Evolutionary conservation across 2,888 invertebrate species (phyloP).

Genomic region (Luperina testacea): DNA sequence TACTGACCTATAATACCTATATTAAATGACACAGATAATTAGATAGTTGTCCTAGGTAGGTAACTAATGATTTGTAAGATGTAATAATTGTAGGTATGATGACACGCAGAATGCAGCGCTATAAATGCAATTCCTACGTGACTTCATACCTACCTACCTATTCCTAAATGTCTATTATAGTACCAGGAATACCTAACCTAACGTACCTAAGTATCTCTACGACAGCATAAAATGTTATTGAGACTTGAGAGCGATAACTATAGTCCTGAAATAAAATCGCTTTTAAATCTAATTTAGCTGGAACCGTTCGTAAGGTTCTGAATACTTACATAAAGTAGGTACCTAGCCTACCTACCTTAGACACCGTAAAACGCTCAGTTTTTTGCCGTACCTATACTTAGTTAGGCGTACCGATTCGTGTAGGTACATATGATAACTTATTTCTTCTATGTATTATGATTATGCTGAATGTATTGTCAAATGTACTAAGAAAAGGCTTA

Average conservation of each 20-base stretch:
- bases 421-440: too few relatives aligned
- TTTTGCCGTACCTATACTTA: too few relatives aligned
- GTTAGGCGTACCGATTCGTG: too few relatives aligned
- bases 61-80: neutral
- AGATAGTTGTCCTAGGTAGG: constrained; percentile 1
- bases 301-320: neutral
- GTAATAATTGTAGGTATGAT: neutral
- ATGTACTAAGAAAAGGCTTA: too few relatives aligned
- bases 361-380: too few relatives aligned
- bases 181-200: neutral
- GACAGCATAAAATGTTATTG: constrained; percentile 14
- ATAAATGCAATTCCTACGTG: constrained; percentile 24
- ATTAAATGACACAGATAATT: neutral
- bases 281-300: neutral
- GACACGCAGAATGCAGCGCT: constrained; percentile 9
- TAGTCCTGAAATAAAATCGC: constrained; percentile 9
- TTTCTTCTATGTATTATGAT: too few relatives aligned
- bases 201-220: neutral
- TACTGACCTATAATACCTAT: neutral
- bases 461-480: too few relatives aligned
- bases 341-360: too few relatives aligned
- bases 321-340: neutral
- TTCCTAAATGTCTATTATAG: constrained; percentile 10
- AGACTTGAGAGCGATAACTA: constrained; percentile 6
- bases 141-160: neutral